Evolutionary conservation across 2,888 invertebrate genomes (phyloP), one percentile per base, ranked within the genome.

Genomic region (Pecten maximus): DNA sequence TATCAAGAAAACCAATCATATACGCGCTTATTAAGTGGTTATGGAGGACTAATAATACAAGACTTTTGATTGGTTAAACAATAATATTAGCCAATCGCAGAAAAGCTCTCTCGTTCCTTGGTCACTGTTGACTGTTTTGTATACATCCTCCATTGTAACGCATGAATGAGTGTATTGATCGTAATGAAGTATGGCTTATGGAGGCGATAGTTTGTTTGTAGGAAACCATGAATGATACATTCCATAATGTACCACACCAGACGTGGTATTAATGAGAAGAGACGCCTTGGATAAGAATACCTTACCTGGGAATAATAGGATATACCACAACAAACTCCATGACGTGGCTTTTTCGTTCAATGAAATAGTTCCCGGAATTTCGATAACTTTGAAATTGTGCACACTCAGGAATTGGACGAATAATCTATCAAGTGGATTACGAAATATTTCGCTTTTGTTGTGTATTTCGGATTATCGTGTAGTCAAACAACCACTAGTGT

Each of bases 71-170:
- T 74, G 74, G 74, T 74, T 12, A 28, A 16, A 4, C 74, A 10
- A 74, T 74, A 12, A 35, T 74, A 35, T 3, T 35, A 16, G 16
- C 74, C 74, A 74, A 74, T 74, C 74, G 6, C 12, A 35, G 74
- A 35, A 74, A 35, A 12, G 74, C 35, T 74, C 35, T 74, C 74
- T 74, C 74, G 74, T 35, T 74, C 74, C 74, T 74, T 74, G 74
- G 74, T 74, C 74, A 74, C 74, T 74, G 74, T 74, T 74, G 74
- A 74, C 74, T 74, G 74, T 74, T 74, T 74, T 74, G 74, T 74
- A 74, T 74, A 74, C 74, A 74, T 74, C 74, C 74, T 74, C 74
- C 74, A 74, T 74, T 74, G 74, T 74, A 74, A 74, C 74, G 74
- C 74, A 74, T 74, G 74, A 74, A 74, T 74, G 74, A 74, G 28